phyloP scores from a whole-genome alignment of 2,113 vertebrate species.

The Oncorhynchus clarkii region DNA sequence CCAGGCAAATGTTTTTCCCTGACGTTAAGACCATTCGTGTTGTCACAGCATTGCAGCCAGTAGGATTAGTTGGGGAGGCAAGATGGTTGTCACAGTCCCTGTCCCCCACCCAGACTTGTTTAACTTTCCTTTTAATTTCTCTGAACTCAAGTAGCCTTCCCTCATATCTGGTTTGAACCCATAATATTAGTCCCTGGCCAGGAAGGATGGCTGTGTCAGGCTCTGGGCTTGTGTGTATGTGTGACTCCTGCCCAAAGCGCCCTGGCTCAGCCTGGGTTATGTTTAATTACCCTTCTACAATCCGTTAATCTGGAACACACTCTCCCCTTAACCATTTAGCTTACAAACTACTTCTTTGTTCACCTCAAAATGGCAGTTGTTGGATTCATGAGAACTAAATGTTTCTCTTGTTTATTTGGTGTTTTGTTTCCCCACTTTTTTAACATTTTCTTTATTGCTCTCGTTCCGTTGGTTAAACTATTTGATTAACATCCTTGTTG shows the following conservation, averaged over 20 bases:
- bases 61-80: no score
- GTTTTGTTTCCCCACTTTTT: not conserved
- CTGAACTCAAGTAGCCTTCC: constrained; percentile 12
- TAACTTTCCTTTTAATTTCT: not conserved
- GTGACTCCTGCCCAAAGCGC: not conserved
- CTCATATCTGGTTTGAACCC: not conserved
- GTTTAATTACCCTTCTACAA: not conserved
- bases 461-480: not conserved
- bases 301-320: not conserved
- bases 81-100: no score
- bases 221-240: not conserved
- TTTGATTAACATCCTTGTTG: not conserved
- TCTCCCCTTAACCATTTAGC: not conserved
- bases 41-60: no score
- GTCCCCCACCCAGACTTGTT: not conserved
- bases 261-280: not conserved
- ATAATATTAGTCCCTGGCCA: constrained; percentile 3
- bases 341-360: not conserved
- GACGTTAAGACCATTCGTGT: no score
- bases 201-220: not conserved
- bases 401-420: not conserved
- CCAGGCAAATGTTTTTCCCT: no score
- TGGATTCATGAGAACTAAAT: constrained; percentile 6
- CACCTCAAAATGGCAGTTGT: not conserved
- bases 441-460: constrained; percentile 6